Conservation (phyloP, 53 echinoderm and acorn worm genomes). For the Echinometra lucunter region DNA sequence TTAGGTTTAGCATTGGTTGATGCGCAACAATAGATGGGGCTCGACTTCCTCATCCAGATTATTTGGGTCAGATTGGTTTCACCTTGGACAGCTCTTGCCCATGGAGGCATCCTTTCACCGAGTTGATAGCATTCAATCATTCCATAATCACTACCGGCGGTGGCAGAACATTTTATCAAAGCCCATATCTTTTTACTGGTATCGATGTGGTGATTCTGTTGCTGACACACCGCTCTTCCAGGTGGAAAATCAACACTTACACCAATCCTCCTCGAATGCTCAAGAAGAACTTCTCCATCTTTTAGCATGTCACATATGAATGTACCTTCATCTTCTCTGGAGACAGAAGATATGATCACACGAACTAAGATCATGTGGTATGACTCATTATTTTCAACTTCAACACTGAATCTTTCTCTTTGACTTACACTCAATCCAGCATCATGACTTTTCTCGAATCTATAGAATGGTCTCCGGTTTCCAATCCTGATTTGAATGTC, state of each 20-base stretch:
- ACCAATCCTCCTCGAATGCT: not conserved
- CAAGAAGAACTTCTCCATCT: not conserved
- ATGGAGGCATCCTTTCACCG: not conserved
- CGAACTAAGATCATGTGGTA: not conserved
- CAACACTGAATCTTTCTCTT: not conserved
- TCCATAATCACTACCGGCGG: not conserved
- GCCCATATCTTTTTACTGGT: not conserved
- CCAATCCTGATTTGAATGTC: slow-evolving; percentile 20
- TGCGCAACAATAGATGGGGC: not conserved
- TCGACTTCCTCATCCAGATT: not conserved
- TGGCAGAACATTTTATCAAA: not conserved
- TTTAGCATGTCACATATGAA: not conserved
- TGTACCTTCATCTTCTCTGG: slow-evolving; percentile 14
- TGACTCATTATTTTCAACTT: not conserved
- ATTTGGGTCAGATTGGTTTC: slow-evolving; percentile 15
- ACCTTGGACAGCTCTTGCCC: not conserved
- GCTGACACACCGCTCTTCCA: not conserved
- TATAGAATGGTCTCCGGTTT: not conserved
- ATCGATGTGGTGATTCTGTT: not conserved
- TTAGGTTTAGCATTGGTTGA: not conserved
- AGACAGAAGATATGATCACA: not conserved
- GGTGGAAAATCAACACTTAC: not conserved
- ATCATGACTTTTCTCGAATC: not conserved
- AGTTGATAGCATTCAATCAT: slow-evolving; percentile 19
- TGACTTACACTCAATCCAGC: not conserved